Percentiles rank a stretch among this genome's conserved stretches.
phyloP scores from a whole-genome alignment of 2,797 vertebrate species.

The Lepilemur ruficaudatus region DNA sequence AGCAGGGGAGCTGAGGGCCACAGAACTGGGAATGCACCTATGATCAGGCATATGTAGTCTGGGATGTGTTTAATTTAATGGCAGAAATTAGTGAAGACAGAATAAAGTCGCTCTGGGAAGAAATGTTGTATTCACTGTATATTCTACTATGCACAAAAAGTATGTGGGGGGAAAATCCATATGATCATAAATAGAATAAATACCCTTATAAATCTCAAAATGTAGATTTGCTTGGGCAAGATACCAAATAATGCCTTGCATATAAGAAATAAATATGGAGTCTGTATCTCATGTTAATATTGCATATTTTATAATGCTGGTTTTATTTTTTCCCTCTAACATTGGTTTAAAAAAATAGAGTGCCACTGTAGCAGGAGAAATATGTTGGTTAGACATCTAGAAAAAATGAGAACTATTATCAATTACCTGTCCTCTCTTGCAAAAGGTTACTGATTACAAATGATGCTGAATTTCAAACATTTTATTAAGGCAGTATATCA shows the following conservation, averaged over 20 bases:
- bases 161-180: background rate
- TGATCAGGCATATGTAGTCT: background rate
- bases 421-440: background rate
- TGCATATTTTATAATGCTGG: background rate
- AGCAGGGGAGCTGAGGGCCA: background rate
- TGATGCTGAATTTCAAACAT: background rate
- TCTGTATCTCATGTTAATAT: background rate
- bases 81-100: background rate
- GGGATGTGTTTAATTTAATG: background rate
- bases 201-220: background rate
- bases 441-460: conserved; percentile 21
- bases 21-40: background rate
- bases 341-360: background rate
- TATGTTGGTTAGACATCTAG: background rate
- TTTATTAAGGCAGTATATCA: conserved; percentile 4
- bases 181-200: background rate
- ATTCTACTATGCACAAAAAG: background rate
- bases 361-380: background rate
- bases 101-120: background rate
- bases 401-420: background rate
- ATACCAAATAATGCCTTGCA: background rate
- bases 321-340: background rate
- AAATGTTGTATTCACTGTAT: background rate
- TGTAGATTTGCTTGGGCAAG: background rate
- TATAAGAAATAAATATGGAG: background rate